Conservation (phyloP, 1,140 invertebrate species). For the Maconellicoccus hirsutus region DNA sequence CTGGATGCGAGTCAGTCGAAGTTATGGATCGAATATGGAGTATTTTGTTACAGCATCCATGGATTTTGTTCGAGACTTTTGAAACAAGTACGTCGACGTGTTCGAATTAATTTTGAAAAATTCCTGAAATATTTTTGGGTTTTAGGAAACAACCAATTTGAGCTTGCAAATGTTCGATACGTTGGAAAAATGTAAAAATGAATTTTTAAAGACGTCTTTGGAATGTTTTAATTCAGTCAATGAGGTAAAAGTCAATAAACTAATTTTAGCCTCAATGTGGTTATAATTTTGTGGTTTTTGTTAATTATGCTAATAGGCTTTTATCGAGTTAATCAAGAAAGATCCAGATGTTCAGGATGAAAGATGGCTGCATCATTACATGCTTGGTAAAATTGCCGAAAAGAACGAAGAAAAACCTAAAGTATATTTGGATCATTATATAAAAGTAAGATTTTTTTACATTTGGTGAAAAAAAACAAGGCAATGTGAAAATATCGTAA, state of each 20-base stretch:
- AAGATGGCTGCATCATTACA: conserved; percentile 80
- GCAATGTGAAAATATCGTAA: not conserved
- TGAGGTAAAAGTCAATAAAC: conserved; percentile 34
- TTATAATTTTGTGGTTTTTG: too few species aligned
- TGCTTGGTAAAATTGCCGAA: conserved; percentile 82
- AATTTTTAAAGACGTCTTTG: conserved; percentile 60
- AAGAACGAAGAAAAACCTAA: conserved; percentile 60
- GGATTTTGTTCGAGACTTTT: conserved; percentile 74
- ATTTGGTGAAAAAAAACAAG: too few species aligned
- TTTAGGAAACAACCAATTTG: conserved; percentile 51
- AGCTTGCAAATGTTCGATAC: conserved; percentile 63
- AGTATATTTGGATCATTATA: conserved; percentile 67
- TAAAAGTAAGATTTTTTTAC: conserved; percentile 39
- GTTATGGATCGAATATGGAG: conserved; percentile 80
- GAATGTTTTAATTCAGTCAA: conserved; percentile 64
- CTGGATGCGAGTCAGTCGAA: conserved; percentile 56
- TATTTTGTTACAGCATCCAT: conserved; percentile 73
- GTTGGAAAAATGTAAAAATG: conserved; percentile 60
- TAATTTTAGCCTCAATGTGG: too few species aligned
- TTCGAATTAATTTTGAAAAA: conserved; percentile 15
- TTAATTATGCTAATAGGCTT: too few species aligned
- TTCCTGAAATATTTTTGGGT: conserved; percentile 23
- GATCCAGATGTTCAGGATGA: conserved; percentile 56
- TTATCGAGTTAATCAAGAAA: conserved; percentile 27
- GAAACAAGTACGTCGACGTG: conserved; percentile 46